phyloP scores from a whole-genome alignment of 2,113 vertebrate genomes.

The Brachyistius frenatus region DNA sequence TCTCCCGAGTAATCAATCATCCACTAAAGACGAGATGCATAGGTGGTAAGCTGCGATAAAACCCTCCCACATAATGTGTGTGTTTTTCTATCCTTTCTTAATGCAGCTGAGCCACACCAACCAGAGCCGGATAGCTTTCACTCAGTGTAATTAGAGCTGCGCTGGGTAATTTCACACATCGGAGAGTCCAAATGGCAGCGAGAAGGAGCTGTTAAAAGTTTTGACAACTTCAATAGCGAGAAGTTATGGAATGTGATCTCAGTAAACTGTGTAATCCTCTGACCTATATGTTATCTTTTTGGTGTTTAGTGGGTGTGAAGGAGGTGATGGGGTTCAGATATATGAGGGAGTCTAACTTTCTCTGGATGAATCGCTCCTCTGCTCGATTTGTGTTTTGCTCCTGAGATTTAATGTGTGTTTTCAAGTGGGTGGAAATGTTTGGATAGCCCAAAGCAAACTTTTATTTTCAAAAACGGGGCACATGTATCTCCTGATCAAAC shows the following conservation, averaged over 20 bases:
- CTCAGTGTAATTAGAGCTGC: conserved; percentile 57
- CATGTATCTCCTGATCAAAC: not conserved
- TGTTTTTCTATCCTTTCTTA: conserved; percentile 11
- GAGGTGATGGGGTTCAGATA: conserved; percentile 25
- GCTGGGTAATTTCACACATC: conserved; percentile 58
- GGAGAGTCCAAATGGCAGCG: conserved; percentile 43
- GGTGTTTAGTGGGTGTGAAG: not conserved
- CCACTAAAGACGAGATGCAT: conserved; percentile 1
- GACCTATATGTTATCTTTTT: conserved; percentile 33
- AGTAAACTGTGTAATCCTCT: conserved; percentile 40
- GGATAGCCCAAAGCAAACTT: not conserved
- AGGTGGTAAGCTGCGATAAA: conserved; percentile 21
- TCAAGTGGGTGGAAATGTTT: not conserved
- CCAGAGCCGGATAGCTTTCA: conserved; percentile 42
- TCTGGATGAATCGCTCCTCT: not conserved
- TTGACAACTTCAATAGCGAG: conserved; percentile 52
- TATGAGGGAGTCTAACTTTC: conserved; percentile 5
- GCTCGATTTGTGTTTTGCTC: not conserved
- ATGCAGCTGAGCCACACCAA: conserved; percentile 28
- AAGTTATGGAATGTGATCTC: conserved; percentile 53
- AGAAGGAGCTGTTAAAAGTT: conserved; percentile 59
- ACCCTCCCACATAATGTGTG: conserved; percentile 2
- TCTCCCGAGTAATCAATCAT: conserved; percentile 54
- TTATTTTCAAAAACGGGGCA: not conserved
- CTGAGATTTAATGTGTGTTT: not conserved